Percentiles rank a stretch among this genome's conserved stretches.
Conservation (phyloP, 2,888 invertebrate species). For the Tanaodytes sp. region DNA sequence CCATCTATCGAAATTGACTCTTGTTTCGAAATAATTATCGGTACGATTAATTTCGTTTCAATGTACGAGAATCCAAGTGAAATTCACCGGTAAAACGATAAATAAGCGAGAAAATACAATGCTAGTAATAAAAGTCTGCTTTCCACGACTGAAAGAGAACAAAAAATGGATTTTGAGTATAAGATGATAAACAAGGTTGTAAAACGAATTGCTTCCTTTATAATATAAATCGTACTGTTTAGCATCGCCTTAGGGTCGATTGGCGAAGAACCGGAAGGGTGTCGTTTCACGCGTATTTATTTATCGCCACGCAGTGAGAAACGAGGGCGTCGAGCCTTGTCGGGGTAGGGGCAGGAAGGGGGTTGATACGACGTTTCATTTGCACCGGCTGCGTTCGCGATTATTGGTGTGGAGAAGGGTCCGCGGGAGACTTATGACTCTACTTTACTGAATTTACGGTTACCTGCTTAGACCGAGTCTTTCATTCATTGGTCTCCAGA, state of each 20-base stretch:
- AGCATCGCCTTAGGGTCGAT: conserved; percentile 41
- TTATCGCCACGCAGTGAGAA: conserved; percentile 54
- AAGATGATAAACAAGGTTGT: conserved; percentile 42
- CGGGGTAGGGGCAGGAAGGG: conserved; percentile 28
- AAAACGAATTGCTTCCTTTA: conserved; percentile 48
- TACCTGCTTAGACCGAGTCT: conserved; percentile 8
- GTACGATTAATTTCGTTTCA: too few relatives aligned
- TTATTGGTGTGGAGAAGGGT: conserved; percentile 46
- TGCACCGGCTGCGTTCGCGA: conserved; percentile 42
- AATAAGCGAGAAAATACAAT: background rate
- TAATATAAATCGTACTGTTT: conserved; percentile 51
- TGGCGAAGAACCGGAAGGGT: conserved; percentile 47
- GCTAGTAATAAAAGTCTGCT: conserved; percentile 3
- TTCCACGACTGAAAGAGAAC: conserved; percentile 15
- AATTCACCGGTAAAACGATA: too few relatives aligned
- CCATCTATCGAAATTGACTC: too few relatives aligned
- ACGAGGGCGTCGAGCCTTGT: conserved; percentile 52
- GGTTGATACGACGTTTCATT: conserved; percentile 49
- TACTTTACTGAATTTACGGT: conserved; percentile 30
- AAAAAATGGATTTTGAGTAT: conserved; percentile 27
- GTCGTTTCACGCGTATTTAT: conserved; percentile 59
- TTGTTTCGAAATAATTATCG: too few relatives aligned
- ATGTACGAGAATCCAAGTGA: too few relatives aligned
- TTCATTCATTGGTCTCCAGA: conserved; percentile 8
- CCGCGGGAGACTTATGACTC: conserved; percentile 23